Conservation (phyloP, 2,113 vertebrate genomes). For the Semicossyphus pulcher region DNA sequence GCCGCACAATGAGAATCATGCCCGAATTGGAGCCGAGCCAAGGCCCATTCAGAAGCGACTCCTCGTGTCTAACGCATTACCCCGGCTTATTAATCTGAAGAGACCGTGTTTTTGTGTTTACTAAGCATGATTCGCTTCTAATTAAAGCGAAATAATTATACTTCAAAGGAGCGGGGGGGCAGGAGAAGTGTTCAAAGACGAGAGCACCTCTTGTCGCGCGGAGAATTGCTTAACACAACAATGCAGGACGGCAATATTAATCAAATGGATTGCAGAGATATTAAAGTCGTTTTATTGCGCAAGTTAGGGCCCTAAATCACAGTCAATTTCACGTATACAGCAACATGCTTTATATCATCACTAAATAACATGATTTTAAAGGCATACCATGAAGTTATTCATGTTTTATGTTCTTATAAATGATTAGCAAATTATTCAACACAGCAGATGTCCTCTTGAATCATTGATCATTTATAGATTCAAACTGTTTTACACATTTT, state of each 20-base stretch:
- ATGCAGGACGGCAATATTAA: constrained; percentile 54
- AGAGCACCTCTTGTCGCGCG: constrained; percentile 73
- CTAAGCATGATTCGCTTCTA: constrained; percentile 97
- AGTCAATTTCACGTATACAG: no score
- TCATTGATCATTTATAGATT: constrained; percentile 8
- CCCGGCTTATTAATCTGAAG: constrained; percentile 94
- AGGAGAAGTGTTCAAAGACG: constrained; percentile 90
- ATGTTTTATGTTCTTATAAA: not conserved
- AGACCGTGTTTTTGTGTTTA: constrained; percentile 95
- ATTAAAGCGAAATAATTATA: constrained; percentile 99
- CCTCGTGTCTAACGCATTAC: constrained; percentile 95
- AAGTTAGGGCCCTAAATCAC: not conserved
- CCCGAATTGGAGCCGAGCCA: constrained; percentile 88
- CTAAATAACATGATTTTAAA: not conserved
- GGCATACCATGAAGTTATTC: not conserved
- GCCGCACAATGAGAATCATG: constrained; percentile 73
- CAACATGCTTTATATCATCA: not conserved
- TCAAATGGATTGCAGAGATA: constrained; percentile 35
- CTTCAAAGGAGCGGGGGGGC: constrained; percentile 89
- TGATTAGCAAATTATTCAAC: not conserved
- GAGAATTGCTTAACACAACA: constrained; percentile 76
- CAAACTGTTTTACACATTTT: no score
- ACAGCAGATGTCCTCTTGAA: not conserved
- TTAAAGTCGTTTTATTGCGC: constrained; percentile 32
- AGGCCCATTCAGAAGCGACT: constrained; percentile 91